These are phyloP conservation scores for Fragariocoptes setiger DNA, from an alignment of 1,140 invertebrate species.

Conservation along the genomic window DNA sequence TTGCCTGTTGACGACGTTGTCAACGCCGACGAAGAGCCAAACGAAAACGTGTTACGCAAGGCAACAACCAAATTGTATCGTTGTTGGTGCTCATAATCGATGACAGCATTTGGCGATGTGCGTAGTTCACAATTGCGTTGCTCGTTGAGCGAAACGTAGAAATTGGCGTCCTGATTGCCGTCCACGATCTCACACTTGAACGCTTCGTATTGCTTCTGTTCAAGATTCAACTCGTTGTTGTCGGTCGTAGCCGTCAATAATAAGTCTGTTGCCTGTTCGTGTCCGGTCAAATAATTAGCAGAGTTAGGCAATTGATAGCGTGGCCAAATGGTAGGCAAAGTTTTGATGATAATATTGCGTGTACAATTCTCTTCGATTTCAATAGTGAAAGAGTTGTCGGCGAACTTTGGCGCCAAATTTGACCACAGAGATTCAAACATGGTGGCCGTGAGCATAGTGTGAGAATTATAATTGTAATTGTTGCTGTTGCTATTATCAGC, in stretches of 20 bases:
- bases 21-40: constrained; percentile 7
- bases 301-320: constrained; percentile 29
- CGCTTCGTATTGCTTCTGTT: too few species aligned
- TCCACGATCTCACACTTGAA: constrained; percentile 37
- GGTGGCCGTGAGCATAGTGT: too few species aligned
- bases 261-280: too few species aligned
- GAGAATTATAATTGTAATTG: too few species aligned
- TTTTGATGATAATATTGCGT: constrained; percentile 31
- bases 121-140: constrained; percentile 42
- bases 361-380: constrained; percentile 40
- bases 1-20: too few species aligned
- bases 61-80: constrained; percentile 39
- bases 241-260: too few species aligned
- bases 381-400: constrained; percentile 16
- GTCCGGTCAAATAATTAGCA: too few species aligned
- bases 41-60: constrained; percentile 34
- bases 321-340: constrained; percentile 32
- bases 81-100: constrained; percentile 39
- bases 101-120: constrained; percentile 20
- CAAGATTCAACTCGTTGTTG: too few species aligned
- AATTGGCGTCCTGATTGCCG: constrained; percentile 31
- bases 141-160: constrained; percentile 33
- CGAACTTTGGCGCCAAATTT: too few species aligned
- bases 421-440: too few species aligned
- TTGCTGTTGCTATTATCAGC: too few species aligned